Conservation (phyloP, 2,113 vertebrate species). For the Lagenorhynchus albirostris region DNA sequence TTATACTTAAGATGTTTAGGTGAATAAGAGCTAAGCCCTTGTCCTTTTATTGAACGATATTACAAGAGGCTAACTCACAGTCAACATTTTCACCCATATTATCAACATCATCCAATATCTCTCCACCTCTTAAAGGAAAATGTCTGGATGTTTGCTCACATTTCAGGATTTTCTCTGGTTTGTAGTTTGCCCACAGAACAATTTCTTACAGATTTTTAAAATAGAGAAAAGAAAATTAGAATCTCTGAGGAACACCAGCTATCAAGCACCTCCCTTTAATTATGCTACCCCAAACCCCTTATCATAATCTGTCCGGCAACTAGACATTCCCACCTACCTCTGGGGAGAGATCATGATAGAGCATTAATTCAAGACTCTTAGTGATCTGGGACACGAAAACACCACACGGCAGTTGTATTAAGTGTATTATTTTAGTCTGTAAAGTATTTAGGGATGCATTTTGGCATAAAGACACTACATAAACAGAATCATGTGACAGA, state of each 20-base stretch:
- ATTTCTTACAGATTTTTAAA: conserved; percentile 14
- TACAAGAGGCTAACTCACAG: neutral
- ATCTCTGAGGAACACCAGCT: conserved; percentile 27
- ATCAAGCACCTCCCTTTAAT: conserved; percentile 53
- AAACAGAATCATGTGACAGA: conserved; percentile 9
- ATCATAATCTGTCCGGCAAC: conserved; percentile 68
- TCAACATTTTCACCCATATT: neutral
- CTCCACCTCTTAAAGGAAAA: neutral
- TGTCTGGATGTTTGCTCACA: neutral
- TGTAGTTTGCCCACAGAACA: neutral
- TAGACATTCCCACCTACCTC: conserved; percentile 50
- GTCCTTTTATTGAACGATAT: neutral
- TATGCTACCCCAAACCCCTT: conserved; percentile 51
- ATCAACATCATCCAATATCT: neutral
- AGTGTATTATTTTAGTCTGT: conserved; percentile 69
- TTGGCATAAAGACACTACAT: conserved; percentile 27
- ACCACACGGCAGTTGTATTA: conserved; percentile 47
- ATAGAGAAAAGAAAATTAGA: conserved; percentile 19
- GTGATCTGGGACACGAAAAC: conserved; percentile 61
- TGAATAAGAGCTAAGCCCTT: neutral
- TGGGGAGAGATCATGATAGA: conserved; percentile 60
- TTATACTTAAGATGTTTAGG: neutral
- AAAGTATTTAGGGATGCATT: conserved; percentile 64
- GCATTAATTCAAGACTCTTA: conserved; percentile 69
- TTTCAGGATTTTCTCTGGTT: neutral